Percentiles rank a stretch among this genome's conserved stretches.
Evolutionary conservation across 2,888 invertebrate species (phyloP).

Genomic region (Heliconius aoede): DNA sequence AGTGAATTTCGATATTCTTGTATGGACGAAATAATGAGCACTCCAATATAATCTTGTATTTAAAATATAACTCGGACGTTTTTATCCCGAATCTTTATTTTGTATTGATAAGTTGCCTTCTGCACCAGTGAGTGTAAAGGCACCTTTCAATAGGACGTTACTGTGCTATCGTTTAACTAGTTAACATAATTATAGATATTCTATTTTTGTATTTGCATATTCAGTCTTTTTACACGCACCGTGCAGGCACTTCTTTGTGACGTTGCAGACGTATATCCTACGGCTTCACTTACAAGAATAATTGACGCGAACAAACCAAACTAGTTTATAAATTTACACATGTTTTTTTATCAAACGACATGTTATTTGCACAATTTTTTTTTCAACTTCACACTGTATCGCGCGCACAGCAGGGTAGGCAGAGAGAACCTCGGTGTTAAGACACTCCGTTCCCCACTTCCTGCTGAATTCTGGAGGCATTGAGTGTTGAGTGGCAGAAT

Average conservation of each 20-base stretch:
- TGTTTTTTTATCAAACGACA: too few relatives aligned
- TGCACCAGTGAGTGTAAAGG: constrained; percentile 97
- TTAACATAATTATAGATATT: constrained; percentile 39
- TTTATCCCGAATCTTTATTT: constrained; percentile 64
- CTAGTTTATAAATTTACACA: too few relatives aligned
- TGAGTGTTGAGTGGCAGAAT: too few relatives aligned
- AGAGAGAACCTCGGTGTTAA: too few relatives aligned
- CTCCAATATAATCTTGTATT: constrained; percentile 70
- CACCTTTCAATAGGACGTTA: constrained; percentile 55
- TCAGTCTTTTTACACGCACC: constrained; percentile 23
- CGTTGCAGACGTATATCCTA: constrained; percentile 40
- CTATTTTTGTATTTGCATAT: constrained; percentile 40
- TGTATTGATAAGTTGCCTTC: constrained; percentile 87
- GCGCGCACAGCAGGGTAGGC: too few relatives aligned
- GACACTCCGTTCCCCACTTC: too few relatives aligned
- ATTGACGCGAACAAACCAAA: constrained; percentile 55
- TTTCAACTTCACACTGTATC: too few relatives aligned
- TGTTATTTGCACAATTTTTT: too few relatives aligned
- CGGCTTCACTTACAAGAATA: constrained; percentile 53
- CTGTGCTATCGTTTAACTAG: constrained; percentile 51
- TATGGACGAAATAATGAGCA: too few relatives aligned
- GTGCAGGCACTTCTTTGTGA: constrained; percentile 34
- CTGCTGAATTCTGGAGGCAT: too few relatives aligned
- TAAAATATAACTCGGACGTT: constrained; percentile 63
- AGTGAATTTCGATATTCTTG: too few relatives aligned